Conservation (phyloP, 2,113 vertebrate genomes). For the Haemorhous mexicanus region DNA sequence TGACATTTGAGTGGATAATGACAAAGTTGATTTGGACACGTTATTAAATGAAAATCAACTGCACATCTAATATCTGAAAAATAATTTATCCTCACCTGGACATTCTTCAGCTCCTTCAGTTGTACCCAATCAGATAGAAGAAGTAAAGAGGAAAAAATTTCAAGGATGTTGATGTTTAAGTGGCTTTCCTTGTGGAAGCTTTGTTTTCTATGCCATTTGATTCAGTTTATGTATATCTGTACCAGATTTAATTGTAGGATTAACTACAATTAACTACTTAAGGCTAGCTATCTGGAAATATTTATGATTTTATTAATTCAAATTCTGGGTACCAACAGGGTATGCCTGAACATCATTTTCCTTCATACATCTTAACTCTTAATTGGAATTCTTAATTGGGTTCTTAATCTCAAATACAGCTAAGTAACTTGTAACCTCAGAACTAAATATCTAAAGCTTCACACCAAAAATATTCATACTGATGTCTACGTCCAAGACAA, state of each 20-base stretch:
- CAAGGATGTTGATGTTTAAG: background rate
- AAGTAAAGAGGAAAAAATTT: background rate
- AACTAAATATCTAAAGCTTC: background rate
- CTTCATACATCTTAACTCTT: background rate
- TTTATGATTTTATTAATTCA: background rate
- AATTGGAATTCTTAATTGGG: background rate
- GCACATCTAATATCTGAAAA: background rate
- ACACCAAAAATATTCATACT: background rate
- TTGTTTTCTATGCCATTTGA: background rate
- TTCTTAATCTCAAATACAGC: background rate
- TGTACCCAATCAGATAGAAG: background rate
- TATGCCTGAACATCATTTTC: background rate
- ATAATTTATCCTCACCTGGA: background rate
- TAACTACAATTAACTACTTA: background rate
- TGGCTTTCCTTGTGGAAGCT: background rate
- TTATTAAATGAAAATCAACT: background rate
- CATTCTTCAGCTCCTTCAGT: background rate
- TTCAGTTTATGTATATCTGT: background rate
- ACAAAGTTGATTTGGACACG: background rate
- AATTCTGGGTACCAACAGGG: background rate
- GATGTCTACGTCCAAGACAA: background rate
- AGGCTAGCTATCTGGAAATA: background rate
- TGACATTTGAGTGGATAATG: background rate
- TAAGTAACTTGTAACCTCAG: background rate
- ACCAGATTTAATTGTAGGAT: background rate